Evolutionary conservation across 2,888 invertebrate species (phyloP).

Genomic region (Scaptomyza polygonia): DNA sequence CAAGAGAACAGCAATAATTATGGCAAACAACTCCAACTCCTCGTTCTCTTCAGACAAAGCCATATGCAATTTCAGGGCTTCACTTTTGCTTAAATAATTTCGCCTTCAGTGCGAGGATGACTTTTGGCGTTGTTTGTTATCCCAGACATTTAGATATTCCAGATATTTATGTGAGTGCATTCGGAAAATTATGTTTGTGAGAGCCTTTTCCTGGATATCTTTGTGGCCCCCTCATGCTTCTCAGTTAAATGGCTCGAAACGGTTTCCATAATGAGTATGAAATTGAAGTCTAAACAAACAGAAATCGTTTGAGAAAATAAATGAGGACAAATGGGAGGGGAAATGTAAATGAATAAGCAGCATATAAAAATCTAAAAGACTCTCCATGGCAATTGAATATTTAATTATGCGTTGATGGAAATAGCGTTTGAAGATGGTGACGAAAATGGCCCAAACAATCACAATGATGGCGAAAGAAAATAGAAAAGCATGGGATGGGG

Average conservation of each 20-base stretch:
- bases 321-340: conserved; percentile 2
- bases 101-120: conserved; percentile 50
- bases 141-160: conserved; percentile 29
- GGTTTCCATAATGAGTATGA: conserved; percentile 65
- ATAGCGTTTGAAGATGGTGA: conserved; percentile 66
- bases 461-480: conserved; percentile 10
- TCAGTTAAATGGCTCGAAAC: conserved; percentile 29
- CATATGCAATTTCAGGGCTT: conserved; percentile 52
- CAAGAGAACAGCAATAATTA: conserved; percentile 66
- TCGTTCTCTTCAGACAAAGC: conserved; percentile 15
- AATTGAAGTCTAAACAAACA: conserved; percentile 78
- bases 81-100: conserved; percentile 65
- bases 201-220: no score
- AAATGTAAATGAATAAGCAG: conserved; percentile 40
- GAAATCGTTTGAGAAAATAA: conserved; percentile 59
- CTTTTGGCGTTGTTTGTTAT: conserved; percentile 43
- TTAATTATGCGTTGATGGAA: conserved; percentile 71
- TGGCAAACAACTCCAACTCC: conserved; percentile 63
- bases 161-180: conserved; percentile 19
- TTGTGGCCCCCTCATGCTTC: conserved; percentile 18
- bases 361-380: conserved; percentile 47
- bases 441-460: conserved; percentile 59
- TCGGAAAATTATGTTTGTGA: conserved; percentile 33
- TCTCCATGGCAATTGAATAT: conserved; percentile 71
- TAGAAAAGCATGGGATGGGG: neutral